Base-by-base conservation (phyloP, 2,797 vertebrate species). In the Iguana delicatissima region DNA sequence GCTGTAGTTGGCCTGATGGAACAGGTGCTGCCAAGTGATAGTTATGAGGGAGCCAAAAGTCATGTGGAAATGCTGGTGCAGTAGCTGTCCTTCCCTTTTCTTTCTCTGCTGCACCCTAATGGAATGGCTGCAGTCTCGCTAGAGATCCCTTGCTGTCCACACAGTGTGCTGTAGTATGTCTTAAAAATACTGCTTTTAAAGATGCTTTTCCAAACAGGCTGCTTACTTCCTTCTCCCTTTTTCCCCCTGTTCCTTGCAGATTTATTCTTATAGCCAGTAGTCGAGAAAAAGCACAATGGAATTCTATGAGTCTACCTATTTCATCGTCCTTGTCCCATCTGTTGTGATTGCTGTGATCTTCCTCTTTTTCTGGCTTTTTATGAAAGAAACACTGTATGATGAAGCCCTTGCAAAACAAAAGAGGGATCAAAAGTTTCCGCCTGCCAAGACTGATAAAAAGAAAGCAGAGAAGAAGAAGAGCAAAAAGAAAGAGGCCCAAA, bases 301-400 rank as follows among this genome's bases (percentile, higher is more conserved):
- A 96, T 98, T 99, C 96, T 99, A 98, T 0, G 99, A 99, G 97
- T 99, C 98, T 50, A 98, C 99, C 94, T 99, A 99, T 97, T 98
- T 99, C 88, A 98, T 99, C 94, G 97, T 99, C 97, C 97, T 99
- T 96, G 98, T 99, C 93, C 99, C 99, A 93, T 98, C 98, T 32
- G 97, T 99, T 95, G 98, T 99, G 94, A 98, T 99, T 59, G 97
- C 98, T 83, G 98, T 99, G 94, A 99, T 99, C 97, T 99, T 99
- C 97, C 98, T 99, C 92, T 99, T 99, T 97, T 99, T 99, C 97
- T 99, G 99, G 98, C 98, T 99, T 95, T 99, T 99, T 97, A 99
- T 99, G 98, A 99, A 99, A 96, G 99, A 99, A 97, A 99, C 99
- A 13, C 98, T 99, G 1, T 99, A 99, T 0, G 99, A 99, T 35